Percentiles rank a stretch among this genome's conserved stretches.
These are phyloP conservation scores for Oncorhynchus kisutch DNA, from an alignment of 2,113 vertebrate genomes.

Conservation along the genomic window DNA sequence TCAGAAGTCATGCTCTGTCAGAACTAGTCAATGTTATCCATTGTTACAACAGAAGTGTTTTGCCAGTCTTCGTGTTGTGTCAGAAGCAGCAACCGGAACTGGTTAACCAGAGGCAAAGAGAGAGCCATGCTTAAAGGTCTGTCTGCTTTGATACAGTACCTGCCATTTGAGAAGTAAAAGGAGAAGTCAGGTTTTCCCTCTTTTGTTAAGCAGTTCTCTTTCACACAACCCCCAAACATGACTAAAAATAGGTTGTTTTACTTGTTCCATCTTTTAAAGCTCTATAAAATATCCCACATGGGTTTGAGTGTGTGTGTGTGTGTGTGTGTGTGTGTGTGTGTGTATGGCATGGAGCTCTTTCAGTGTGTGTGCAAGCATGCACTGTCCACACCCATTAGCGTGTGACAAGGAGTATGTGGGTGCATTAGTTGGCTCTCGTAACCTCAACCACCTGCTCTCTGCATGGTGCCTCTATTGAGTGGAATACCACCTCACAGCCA, in stretches of 20 bases:
- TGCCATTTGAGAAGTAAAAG: not conserved
- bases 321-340: not conserved
- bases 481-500: conserved; percentile 8
- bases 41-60: no score
- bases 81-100: no score
- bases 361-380: not conserved
- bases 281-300: not conserved
- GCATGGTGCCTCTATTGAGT: conserved; percentile 11
- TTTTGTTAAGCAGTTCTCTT: conserved; percentile 3
- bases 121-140: no score
- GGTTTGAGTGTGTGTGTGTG: not conserved
- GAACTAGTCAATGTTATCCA: no score
- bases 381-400: no score
- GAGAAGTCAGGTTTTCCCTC: conserved; percentile 8
- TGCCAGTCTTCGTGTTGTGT: no score
- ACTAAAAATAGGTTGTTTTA: conserved; percentile 7
- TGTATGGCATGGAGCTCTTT: not conserved
- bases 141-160: not conserved
- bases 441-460: conserved; percentile 20
- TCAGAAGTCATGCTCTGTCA: no score
- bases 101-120: no score
- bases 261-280: not conserved
- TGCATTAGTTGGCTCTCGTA: not conserved
- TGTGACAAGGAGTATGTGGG: not conserved
- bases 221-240: not conserved